phyloP scores from a whole-genome alignment of 1,140 invertebrate species.

The Leucophenga varia region DNA sequence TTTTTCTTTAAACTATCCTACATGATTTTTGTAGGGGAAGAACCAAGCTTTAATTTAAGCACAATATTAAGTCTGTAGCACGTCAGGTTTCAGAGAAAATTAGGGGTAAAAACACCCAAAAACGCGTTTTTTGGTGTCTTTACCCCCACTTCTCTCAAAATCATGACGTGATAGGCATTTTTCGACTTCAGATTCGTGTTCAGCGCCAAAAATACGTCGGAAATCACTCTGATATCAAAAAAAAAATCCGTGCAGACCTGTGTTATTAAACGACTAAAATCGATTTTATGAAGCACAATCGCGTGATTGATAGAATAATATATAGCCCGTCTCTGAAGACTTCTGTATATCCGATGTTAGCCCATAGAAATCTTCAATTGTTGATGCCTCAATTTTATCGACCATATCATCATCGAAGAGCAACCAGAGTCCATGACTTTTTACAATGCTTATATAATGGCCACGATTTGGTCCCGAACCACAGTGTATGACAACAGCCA shows the following conservation, averaged over 20 bases:
- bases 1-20: no score
- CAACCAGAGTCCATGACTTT: constrained; percentile 98
- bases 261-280: not conserved
- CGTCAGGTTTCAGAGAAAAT: no score
- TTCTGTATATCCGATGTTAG: constrained; percentile 97
- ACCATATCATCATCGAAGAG: constrained; percentile 99
- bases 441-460: constrained; percentile 99
- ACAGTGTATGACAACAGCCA: constrained; percentile 99
- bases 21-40: no score
- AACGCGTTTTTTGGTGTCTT: no score
- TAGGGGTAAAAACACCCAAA: no score
- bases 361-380: constrained; percentile 99
- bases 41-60: no score
- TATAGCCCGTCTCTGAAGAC: constrained; percentile 98
- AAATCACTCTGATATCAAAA: no score
- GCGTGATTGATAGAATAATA: constrained; percentile 98
- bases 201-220: not conserved
- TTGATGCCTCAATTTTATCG: constrained; percentile 98
- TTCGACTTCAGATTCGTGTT: not conserved
- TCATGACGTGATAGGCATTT: no score
- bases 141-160: no score
- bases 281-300: constrained; percentile 62
- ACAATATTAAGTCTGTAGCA: no score
- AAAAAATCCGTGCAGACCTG: no score
- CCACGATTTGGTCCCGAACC: constrained; percentile 98